phyloP scores from a whole-genome alignment of 2,888 invertebrate species.

The Apamea crenata region DNA sequence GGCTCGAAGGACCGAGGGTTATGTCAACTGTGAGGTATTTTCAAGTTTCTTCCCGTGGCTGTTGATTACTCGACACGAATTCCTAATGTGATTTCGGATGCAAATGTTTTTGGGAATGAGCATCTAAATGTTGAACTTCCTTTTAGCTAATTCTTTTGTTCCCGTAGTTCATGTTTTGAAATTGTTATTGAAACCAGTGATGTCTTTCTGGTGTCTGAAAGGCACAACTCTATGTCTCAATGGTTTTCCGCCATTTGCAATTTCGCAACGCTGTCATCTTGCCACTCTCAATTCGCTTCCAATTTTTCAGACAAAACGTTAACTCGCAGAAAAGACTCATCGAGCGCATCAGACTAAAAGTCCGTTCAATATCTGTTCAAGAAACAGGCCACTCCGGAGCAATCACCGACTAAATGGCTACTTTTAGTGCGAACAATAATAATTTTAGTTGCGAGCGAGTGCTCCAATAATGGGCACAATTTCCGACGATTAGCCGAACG shows the following conservation, averaged over 20 bases:
- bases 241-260: background rate
- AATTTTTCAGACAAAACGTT: slow-evolving; percentile 25
- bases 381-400: slow-evolving; percentile 73
- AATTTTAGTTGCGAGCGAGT: slow-evolving; percentile 88
- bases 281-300: background rate
- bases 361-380: slow-evolving; percentile 70
- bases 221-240: background rate
- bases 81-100: slow-evolving; percentile 61
- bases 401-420: slow-evolving; percentile 86
- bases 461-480: slow-evolving; percentile 89
- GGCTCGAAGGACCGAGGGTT: slow-evolving; percentile 88
- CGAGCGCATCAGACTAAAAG: slow-evolving; percentile 63
- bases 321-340: slow-evolving; percentile 37
- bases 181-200: background rate
- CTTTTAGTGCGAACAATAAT: slow-evolving; percentile 90
- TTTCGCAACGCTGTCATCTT: background rate
- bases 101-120: slow-evolving; percentile 45
- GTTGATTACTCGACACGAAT: slow-evolving; percentile 81
- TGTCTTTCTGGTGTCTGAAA: background rate
- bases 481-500: slow-evolving; percentile 88
- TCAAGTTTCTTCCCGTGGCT: slow-evolving; percentile 84
- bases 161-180: background rate
- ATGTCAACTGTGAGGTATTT: slow-evolving; percentile 88
- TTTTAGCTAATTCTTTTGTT: slow-evolving; percentile 14
- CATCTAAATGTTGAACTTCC: slow-evolving; percentile 24